These are phyloP conservation scores for Ophiodon elongatus DNA, from an alignment of 2,113 vertebrate genomes.

Conservation along the genomic window DNA sequence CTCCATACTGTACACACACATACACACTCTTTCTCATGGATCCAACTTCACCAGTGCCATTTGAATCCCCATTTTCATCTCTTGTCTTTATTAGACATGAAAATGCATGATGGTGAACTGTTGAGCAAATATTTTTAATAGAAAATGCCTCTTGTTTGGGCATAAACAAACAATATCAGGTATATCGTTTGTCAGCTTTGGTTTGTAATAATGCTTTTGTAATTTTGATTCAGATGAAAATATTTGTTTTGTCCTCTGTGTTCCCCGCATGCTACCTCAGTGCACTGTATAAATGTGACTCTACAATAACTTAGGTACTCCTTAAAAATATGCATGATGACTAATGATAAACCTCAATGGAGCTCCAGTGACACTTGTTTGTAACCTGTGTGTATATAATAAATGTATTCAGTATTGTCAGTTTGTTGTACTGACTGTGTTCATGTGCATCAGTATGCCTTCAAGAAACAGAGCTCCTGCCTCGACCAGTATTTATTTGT, in stretches of 20 bases:
- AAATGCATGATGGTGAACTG: slow-evolving; percentile 75
- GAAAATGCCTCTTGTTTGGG: slow-evolving; percentile 68
- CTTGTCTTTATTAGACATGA: slow-evolving; percentile 69
- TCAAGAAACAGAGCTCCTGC: slow-evolving; percentile 30
- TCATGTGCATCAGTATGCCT: slow-evolving; percentile 33
- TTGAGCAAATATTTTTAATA: slow-evolving; percentile 52
- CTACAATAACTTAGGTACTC: slow-evolving; percentile 37
- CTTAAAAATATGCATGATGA: slow-evolving; percentile 69
- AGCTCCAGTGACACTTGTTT: slow-evolving; percentile 47
- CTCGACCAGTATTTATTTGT: slow-evolving; percentile 19
- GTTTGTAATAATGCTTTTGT: slow-evolving; percentile 62
- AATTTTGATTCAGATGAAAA: slow-evolving; percentile 40
- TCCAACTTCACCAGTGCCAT: slow-evolving; percentile 59
- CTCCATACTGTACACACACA: slow-evolving; percentile 17
- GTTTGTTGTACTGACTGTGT: slow-evolving; percentile 29
- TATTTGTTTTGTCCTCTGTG: slow-evolving; percentile 31
- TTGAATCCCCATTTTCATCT: slow-evolving; percentile 73
- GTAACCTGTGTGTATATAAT: slow-evolving; percentile 35
- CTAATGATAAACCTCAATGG: slow-evolving; percentile 38
- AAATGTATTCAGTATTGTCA: slow-evolving; percentile 28
- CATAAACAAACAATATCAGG: slow-evolving; percentile 74
- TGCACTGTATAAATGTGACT: slow-evolving; percentile 45
- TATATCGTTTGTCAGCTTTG: slow-evolving; percentile 49
- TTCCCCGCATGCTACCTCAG: slow-evolving; percentile 77
- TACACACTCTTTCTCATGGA: slow-evolving; percentile 27